A percentile compares a stretch with the other conserved stretches of the same genome.
Evolutionary conservation across 53 echinoderm and acorn worm species (phyloP).

Genomic region (Actinopyga echinites): DNA sequence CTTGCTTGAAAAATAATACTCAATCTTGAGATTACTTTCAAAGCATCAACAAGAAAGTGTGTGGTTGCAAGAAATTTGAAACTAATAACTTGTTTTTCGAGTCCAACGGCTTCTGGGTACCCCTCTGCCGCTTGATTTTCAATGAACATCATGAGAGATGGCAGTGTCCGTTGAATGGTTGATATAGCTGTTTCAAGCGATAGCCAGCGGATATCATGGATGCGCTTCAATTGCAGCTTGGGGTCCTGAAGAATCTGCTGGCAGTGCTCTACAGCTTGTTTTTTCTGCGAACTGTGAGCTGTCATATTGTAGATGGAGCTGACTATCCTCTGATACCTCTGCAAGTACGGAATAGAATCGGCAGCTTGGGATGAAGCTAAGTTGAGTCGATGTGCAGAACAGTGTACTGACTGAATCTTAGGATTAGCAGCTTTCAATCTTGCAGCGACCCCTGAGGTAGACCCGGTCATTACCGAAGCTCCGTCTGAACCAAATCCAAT

Average conservation of each 20-base stretch:
- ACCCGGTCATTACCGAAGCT: neutral
- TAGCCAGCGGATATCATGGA: neutral
- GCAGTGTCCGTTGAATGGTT: neutral
- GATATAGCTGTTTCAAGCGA: neutral
- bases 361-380: too few species aligned
- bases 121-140: neutral
- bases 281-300: too few species aligned
- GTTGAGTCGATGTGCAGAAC: too few species aligned
- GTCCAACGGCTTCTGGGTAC: neutral
- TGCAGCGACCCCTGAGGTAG: neutral
- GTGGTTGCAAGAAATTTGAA: neutral
- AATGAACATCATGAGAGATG: neutral
- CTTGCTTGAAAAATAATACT: neutral
- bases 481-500: neutral
- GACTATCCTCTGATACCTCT: too few species aligned
- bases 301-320: too few species aligned
- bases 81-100: too few species aligned
- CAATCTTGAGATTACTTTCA: neutral
- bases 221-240: slow-evolving; percentile 7
- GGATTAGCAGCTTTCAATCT: neutral
- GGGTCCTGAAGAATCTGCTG: neutral
- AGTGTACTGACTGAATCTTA: too few species aligned
- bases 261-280: neutral
- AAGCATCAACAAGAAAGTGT: neutral
- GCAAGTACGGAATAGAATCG: too few species aligned